Percentiles rank a stretch among this genome's conserved stretches.
phyloP scores from a whole-genome alignment of 2,888 invertebrate genomes.

The Ceratothoa steindachneri region DNA sequence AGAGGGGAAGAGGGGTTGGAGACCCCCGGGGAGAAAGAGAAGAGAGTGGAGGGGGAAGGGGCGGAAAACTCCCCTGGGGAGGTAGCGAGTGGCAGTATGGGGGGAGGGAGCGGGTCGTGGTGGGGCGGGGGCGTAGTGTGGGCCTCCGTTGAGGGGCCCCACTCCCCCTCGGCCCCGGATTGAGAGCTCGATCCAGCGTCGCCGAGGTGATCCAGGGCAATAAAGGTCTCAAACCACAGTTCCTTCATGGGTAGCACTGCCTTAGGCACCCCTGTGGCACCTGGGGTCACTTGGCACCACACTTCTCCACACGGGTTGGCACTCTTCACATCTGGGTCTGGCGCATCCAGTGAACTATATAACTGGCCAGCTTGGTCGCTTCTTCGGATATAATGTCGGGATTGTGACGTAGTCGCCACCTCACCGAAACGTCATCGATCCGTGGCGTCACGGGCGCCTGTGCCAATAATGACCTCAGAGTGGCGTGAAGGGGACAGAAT shows the following conservation, averaged over 20 bases:
- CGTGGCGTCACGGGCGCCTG: neutral
- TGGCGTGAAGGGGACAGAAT: neutral
- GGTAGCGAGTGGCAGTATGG: neutral
- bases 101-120: neutral
- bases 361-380: neutral
- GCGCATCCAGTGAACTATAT: neutral
- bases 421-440: slow-evolving; percentile 12
- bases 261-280: neutral
- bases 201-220: slow-evolving; percentile 9
- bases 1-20: neutral
- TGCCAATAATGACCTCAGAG: neutral
- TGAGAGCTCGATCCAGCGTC: neutral
- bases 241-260: neutral
- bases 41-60: neutral
- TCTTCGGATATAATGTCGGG: neutral
- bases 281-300: neutral
- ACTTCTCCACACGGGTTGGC: neutral
- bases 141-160: neutral
- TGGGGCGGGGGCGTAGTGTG: neutral
- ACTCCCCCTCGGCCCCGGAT: neutral
- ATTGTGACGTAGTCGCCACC: neutral
- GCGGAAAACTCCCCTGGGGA: neutral
- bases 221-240: slow-evolving; percentile 2
- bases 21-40: neutral
- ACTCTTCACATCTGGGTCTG: neutral